Evolutionary conservation across 2,888 invertebrate genomes (phyloP), one percentile per base, ranked within the genome.

Genomic region (Dicyrtomina minuta): DNA sequence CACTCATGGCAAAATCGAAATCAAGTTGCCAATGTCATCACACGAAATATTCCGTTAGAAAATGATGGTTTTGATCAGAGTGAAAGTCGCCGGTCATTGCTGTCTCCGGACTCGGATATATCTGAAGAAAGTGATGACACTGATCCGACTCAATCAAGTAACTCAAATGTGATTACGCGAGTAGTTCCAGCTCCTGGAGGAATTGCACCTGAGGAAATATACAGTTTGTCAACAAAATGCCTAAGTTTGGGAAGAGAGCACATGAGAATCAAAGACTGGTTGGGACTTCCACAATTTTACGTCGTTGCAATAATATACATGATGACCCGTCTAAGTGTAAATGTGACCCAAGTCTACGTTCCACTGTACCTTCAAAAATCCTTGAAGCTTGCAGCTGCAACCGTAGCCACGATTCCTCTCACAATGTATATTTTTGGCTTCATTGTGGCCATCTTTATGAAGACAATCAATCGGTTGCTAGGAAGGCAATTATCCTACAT

Each of bases 311-410:
- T 88, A 8, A 84, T 94, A 55, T 96, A 96, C 82, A 93, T 93
- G 92, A 86, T 88, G 55, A 91, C 93, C 15, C 86, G 93, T 79
- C 82, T 95, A 62, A 91, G 90, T 80, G 89, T 91, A 27, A 96
- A 95, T 83, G 84, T 94, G 67, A 88, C 90, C 12, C 93, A 93
- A 83, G 89, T 92, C 44, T 89, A 93, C 79, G 86, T 94, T 74
- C 93, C 95, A 0, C 83, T 95, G 70, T 96, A 93, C 81, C 85
- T 95, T 10, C 91, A 92, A 78, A 88, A 89, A 78, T 88, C 90
- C 0, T 82, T 94, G 60, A 84, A 87, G 41, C 85, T 92, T 81
- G 85, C 87, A 1, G 91, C 92, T 13, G 88, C 90, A 70, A 84
- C 88, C 33, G 82, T 91, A 49, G 95, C 95, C 15, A 86, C 90